A percentile compares a stretch with the other conserved stretches of the same genome.
phyloP scores from a whole-genome alignment of 2,113 vertebrate genomes.

The Dascyllus trimaculatus region DNA sequence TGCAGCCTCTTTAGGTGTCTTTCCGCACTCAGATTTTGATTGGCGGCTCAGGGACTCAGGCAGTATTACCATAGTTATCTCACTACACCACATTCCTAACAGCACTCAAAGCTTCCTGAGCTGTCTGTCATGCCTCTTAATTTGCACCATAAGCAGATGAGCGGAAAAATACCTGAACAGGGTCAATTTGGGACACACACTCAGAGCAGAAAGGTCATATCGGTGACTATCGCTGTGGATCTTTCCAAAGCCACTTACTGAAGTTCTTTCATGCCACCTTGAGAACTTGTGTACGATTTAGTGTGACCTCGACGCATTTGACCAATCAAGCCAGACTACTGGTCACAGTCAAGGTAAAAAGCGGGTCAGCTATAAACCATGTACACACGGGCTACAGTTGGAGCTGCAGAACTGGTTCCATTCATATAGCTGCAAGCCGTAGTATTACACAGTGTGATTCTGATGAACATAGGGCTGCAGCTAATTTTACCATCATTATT shows the following conservation, averaged over 20 bases:
- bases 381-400: background rate
- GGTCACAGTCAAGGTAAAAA: background rate
- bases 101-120: constrained; percentile 64
- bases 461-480: too few species aligned
- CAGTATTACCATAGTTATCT: constrained; percentile 71
- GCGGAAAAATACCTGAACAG: constrained; percentile 42
- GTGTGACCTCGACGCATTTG: background rate
- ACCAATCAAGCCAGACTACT: background rate
- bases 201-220: constrained; percentile 29
- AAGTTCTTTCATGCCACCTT: background rate
- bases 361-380: background rate
- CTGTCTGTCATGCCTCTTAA: constrained; percentile 63
- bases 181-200: constrained; percentile 19
- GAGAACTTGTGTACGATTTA: background rate
- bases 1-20: constrained; percentile 48
- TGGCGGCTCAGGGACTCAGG: constrained; percentile 61
- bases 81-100: constrained; percentile 54
- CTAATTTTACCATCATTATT: too few species aligned
- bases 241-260: background rate
- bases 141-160: constrained; percentile 59
- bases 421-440: background rate
- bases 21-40: constrained; percentile 62
- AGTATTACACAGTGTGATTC: too few species aligned
- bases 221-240: background rate
- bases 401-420: background rate